Evolutionary conservation across 2,888 invertebrate genomes (phyloP).

Genomic region (Chamaedrilus cognettii): DNA sequence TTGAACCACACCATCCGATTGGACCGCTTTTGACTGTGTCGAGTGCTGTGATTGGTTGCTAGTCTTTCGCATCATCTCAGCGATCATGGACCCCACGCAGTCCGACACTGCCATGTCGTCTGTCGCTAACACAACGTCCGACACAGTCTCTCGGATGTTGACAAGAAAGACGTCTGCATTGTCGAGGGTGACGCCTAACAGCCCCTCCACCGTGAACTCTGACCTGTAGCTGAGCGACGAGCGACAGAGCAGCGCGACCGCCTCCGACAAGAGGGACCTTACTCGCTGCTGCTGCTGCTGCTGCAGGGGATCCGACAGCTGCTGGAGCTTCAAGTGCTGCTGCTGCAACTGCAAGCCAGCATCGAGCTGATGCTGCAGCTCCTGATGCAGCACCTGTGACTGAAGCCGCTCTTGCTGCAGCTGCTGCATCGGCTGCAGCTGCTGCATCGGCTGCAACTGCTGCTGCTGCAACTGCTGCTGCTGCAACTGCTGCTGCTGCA

Average conservation of each 20-base stretch:
- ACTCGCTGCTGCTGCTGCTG: slow-evolving; percentile 19
- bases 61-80: neutral
- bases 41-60: no score
- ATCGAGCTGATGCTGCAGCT: no score
- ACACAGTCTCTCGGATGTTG: slow-evolving; percentile 33
- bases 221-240: slow-evolving; percentile 18
- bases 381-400: no score
- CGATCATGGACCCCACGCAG: neutral
- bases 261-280: slow-evolving; percentile 28
- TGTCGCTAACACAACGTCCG: slow-evolving; percentile 18
- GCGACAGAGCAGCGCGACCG: slow-evolving; percentile 28
- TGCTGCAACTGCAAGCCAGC: no score
- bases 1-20: no score
- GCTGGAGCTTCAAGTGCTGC: no score
- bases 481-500: no score
- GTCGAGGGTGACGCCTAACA: slow-evolving; percentile 35
- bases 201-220: slow-evolving; percentile 33
- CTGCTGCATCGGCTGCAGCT: no score
- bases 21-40: neutral
- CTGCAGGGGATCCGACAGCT: no score
- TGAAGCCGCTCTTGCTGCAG: no score
- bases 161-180: slow-evolving; percentile 32
- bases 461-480: no score
- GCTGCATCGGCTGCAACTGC: no score
- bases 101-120: neutral